These are phyloP conservation scores for Lepus americanus DNA, from an alignment of 2,113 vertebrate species.

Conservation along the genomic window DNA sequence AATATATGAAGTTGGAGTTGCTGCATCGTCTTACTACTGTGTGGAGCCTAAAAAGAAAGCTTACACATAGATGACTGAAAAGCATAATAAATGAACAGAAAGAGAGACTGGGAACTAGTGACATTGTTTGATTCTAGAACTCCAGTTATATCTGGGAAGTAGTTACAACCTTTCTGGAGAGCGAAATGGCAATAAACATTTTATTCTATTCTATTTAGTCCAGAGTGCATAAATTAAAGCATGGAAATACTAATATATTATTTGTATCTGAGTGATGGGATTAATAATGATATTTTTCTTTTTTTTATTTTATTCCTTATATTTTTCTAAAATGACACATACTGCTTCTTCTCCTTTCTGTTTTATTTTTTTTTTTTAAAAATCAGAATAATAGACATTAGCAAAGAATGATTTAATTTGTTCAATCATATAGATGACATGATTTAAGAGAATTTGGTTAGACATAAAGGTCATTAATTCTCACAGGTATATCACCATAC, in stretches of 20 bases:
- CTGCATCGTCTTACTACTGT: not conserved
- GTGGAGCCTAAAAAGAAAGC: not conserved
- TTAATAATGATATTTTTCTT: not conserved
- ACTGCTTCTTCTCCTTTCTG: not conserved
- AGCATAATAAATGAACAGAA: not conserved
- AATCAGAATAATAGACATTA: not conserved
- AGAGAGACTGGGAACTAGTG: not conserved
- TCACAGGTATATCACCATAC: not conserved
- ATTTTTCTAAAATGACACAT: not conserved
- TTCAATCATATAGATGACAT: not conserved
- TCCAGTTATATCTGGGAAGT: not conserved
- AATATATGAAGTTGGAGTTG: not conserved
- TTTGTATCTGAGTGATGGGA: not conserved
- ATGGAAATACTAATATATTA: not conserved
- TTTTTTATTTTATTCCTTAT: not conserved
- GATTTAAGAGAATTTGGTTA: not conserved
- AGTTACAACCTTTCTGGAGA: not conserved
- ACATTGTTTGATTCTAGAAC: not conserved
- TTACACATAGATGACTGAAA: not conserved
- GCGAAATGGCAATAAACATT: not conserved
- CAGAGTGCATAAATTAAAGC: not conserved
- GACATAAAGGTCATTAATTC: slow-evolving; percentile 15
- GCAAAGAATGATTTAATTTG: not conserved
- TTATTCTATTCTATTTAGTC: not conserved
- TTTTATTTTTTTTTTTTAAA: not conserved